Percentiles rank a stretch among this genome's conserved stretches.
phyloP scores from a whole-genome alignment of 2,888 invertebrate species.

The Lepidonotus clava region DNA sequence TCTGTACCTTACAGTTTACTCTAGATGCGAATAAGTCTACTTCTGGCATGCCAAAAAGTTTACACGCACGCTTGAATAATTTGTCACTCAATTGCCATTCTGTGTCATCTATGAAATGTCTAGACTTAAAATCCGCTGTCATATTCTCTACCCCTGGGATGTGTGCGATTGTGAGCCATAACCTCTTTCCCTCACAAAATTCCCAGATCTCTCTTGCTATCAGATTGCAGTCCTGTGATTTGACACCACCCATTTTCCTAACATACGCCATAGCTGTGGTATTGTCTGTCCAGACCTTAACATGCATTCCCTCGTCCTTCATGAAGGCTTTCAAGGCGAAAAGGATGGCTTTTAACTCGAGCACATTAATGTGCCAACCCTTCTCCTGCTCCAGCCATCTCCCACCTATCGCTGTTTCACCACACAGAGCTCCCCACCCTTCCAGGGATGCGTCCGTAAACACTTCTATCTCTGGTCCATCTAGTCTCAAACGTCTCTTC shows the following conservation, averaged over 20 bases:
- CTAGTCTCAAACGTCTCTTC: not conserved
- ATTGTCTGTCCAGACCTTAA: not conserved
- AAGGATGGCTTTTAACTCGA: not conserved
- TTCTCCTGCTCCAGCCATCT: not conserved
- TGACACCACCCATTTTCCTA: not conserved
- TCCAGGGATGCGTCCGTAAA: not conserved
- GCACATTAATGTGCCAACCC: not conserved
- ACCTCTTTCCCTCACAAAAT: not conserved
- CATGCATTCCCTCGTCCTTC: not conserved
- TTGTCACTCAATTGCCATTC: not conserved
- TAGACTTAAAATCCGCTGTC: not conserved
- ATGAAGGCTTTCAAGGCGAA: not conserved
- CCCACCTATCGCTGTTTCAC: not conserved
- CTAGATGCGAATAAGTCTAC: not conserved
- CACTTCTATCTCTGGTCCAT: not conserved
- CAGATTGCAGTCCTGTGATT: not conserved
- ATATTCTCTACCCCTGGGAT: not conserved
- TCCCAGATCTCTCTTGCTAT: not conserved
- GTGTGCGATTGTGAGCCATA: not conserved
- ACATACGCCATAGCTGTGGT: not conserved
- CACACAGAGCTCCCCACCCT: not conserved
- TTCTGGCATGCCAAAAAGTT: not conserved
- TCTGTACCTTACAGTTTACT: not conserved
- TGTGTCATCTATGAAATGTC: not conserved
- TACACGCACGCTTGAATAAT: not conserved